A percentile compares a stretch with the other conserved stretches of the same genome.
Evolutionary conservation across 92 coral and sea anemone genomes (phyloP).

Genomic region (Parazoanthus swiftii): DNA sequence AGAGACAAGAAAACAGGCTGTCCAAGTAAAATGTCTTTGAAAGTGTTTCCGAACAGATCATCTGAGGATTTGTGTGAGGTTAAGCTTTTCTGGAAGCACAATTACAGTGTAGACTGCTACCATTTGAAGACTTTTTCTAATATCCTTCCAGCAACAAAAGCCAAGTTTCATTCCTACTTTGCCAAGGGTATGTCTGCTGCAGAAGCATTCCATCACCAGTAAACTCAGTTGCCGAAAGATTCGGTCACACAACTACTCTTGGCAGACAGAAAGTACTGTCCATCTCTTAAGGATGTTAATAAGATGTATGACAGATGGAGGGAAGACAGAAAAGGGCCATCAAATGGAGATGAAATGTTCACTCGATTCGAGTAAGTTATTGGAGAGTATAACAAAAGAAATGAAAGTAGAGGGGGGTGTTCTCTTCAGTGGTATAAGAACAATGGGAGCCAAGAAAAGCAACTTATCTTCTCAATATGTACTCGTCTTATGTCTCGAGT

Average conservation of each 20-base stretch:
- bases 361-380: constrained; percentile 35
- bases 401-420: constrained; percentile 47
- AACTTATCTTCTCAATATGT: constrained; percentile 52
- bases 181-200: constrained; percentile 58
- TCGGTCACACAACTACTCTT: constrained; percentile 49
- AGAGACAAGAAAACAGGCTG: constrained; percentile 59
- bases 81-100: constrained; percentile 51
- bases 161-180: constrained; percentile 37
- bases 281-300: constrained; percentile 57
- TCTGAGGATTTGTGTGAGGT: constrained; percentile 41
- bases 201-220: constrained; percentile 62
- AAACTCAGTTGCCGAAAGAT: constrained; percentile 52
- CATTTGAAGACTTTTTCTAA: constrained; percentile 41
- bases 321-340: constrained; percentile 48
- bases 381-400: constrained; percentile 36
- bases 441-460: constrained; percentile 25
- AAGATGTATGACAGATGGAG: constrained; percentile 55
- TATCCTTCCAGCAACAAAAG: constrained; percentile 51
- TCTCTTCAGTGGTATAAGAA: constrained; percentile 43
- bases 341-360: constrained; percentile 60
- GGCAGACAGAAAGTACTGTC: constrained; percentile 55
- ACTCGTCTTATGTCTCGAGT: constrained; percentile 67
- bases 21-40: constrained; percentile 50
- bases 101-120: constrained; percentile 45
- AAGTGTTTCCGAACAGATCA: constrained; percentile 22